Evolutionary conservation across 2,797 vertebrate genomes (phyloP), one percentile per base, ranked within the genome.

Genomic region (Dryobates pubescens): DNA sequence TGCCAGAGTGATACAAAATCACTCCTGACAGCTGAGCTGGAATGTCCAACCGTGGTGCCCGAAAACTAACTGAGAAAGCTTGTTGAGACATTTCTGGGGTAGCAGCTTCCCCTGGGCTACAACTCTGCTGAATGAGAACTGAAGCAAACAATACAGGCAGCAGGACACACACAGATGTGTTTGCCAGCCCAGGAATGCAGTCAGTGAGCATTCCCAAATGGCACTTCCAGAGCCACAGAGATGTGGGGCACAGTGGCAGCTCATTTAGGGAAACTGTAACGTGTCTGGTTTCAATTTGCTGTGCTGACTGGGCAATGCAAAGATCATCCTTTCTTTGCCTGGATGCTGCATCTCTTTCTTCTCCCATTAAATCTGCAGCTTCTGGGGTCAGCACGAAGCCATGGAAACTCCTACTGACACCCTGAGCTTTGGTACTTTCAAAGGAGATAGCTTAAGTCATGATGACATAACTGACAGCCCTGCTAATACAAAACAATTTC

Each of bases 121-220:
- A 64, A 6, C 76, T 93, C 83, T 76, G 92, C 82, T 88, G 94
- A 95, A 96, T 74, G 84, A 95, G 95, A 97, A 91, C 53, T 87
- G 93, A 96, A 93, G 95, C 95, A 95, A 96, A 94, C 95, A 94
- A 95, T 95, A 92, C 88, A 97, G 92, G 95, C 93, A 95, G 92
- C 95, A 91, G 86, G 88, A 93, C 63, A 92, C 53, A 86, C 74
- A 82, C 74, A 94, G 92, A 94, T 85, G 69, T 80, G 84, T 80
- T 74, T 87, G 72, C 86, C 61, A 89, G 85, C 61, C 86, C 70
- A 86, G 75, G 71, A 88, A 96, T 90, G 82, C 85, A 95, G 90
- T 92, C 88, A 86, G 65, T 1, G 6, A 94, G 76, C 74, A 90
- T 92, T 93, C 86, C 72, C 82, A 89, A 82, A 87, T 5, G 3